Evolutionary conservation across 2,113 vertebrate species (phyloP), one percentile per base, ranked within the genome.

Genomic region (Salvelinus fontinalis): DNA sequence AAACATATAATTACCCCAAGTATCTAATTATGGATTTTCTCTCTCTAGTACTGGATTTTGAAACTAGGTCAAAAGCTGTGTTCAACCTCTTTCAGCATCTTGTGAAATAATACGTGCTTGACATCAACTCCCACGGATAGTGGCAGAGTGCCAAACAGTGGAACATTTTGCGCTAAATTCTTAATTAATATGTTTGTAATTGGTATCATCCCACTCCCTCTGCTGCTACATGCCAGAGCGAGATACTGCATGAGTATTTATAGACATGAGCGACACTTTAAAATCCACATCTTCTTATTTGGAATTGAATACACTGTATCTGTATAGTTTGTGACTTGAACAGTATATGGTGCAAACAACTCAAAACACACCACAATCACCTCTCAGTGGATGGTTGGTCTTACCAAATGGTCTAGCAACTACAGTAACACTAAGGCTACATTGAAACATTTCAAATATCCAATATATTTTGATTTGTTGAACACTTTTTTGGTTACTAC

Each of bases 241-340:
- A 68, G 69, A 80, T 54, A n/a, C 51, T 75, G 75, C 66, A 67
- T 39, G 57, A 59, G 16, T 80, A 80, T 83, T 82, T 81, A 69
- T 75, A 81, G 67, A 74, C 22, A 27, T 57, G 60, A 51, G 67
- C 0, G 14, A n/a, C 74, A 62, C 51, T 22, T 73, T n/a, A n/a
- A 57, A n/a, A 12, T 24, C 11, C 22, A n/a, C 8, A 24, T 54
- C 24, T 24, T 75, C 74, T 68, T 64, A 78, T 82, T 78, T 65
- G 62, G 65, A 79, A 71, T 75, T 79, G 4, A 75, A 75, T 71
- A 75, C 2, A 44, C 39, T 44, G 39, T 11, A 44, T 81, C 75
- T 18, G 60, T 75, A 70, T 59, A 66, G 22, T 27, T 24, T 24
- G 49, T 70, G 22, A 71, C 12, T 4, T 54, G 16, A 54, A 18